Evolutionary conservation across 2,888 invertebrate species (phyloP), one percentile per base, ranked within the genome.

Genomic region (Drosophila antonietae): DNA sequence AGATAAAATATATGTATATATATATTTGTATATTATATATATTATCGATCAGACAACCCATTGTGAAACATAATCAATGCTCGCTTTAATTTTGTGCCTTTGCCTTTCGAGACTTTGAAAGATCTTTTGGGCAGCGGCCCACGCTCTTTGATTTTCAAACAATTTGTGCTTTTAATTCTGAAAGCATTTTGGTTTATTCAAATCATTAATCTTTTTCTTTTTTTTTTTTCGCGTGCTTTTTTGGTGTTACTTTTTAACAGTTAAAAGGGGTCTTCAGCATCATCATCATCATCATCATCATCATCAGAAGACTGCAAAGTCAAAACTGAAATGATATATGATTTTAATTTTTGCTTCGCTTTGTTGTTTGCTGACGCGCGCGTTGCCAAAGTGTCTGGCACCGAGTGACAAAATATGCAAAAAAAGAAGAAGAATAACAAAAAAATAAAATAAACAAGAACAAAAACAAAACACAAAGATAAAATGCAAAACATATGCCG

Each of bases 301-400:
- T 15, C 53, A 39, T 3, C 14, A 20, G 6, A 52, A 37, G 18
- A 37, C 37, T 37, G 18, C 37, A 39, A 20, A 49, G 10, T 31
- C 39, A 57, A 61, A 52, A n/a, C 39, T 58, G 18, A 51, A 44
- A 71, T 78, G 64, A 76, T 75, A 76, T 76, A 72, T 81, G 41
- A 53, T 33, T 73, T 49, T 10, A 31, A 51, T 35, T 23, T 35
- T 35, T 23, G 23, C 41, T 33, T 52, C 65, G n/a, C 37, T 63
- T 20, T 20, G 20, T 37, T 56, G 51, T 18, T 57, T 41, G 20
- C n/a, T 57, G 63, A 39, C 58, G 72, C 65, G 66, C 68, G 58
- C 62, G 82, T 66, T 80, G 83, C 84, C 80, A 78, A 51, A 61
- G 73, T 76, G 83, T 76, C 84, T 83, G 77, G 68, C 72, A 84